A percentile compares a stretch with the other conserved stretches of the same genome.
Evolutionary conservation across 2,888 invertebrate species (phyloP).

Genomic region (Ectobius pallidus): DNA sequence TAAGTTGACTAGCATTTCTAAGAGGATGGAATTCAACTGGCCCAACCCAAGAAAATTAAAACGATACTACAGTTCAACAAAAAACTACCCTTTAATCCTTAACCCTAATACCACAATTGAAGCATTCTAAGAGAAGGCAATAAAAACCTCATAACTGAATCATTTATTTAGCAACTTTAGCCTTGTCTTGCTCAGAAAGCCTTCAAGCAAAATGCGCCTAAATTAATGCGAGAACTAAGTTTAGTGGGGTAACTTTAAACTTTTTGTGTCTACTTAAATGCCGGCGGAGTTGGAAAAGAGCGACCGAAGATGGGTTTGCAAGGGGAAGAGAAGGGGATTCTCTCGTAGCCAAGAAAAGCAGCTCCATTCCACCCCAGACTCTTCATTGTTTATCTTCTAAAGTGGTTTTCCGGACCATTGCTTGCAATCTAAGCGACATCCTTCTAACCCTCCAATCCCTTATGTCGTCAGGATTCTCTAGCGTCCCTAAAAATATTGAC

Average conservation of each 20-base stretch:
- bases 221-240: neutral
- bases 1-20: too few species aligned
- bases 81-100: too few species aligned
- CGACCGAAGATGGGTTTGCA: neutral
- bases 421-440: slow-evolving; percentile 31
- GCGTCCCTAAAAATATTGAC: slow-evolving; percentile 20
- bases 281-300: neutral
- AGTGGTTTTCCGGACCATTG: slow-evolving; percentile 40
- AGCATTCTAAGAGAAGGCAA: too few species aligned
- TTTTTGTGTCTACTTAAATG: neutral
- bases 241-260: neutral
- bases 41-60: too few species aligned
- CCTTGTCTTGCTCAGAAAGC: too few species aligned
- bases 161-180: too few species aligned
- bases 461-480: neutral
- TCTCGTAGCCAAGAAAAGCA: slow-evolving; percentile 18
- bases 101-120: too few species aligned
- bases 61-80: too few species aligned
- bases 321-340: neutral
- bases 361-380: slow-evolving; percentile 25
- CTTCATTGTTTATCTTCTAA: slow-evolving; percentile 38
- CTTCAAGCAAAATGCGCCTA: neutral
- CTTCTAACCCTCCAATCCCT: slow-evolving; percentile 6
- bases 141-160: too few species aligned
- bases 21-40: too few species aligned